Percentiles rank a stretch among this genome's conserved stretches.
Evolutionary conservation across 2,113 vertebrate genomes (phyloP).

Genomic region (Petromus typicus): DNA sequence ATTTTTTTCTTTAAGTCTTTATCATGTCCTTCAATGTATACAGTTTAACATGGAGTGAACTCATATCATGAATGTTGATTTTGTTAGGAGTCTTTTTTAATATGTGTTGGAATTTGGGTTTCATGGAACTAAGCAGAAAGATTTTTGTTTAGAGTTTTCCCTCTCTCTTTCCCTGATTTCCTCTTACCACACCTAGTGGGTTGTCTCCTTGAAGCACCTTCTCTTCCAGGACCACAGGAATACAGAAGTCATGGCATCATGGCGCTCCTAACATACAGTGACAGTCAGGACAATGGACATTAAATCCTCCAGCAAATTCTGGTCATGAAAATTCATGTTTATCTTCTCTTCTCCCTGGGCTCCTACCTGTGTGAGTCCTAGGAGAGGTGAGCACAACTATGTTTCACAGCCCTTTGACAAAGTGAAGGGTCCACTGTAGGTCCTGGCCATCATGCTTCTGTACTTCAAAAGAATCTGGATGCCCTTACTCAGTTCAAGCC

Average conservation of each 20-base stretch:
- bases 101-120: not conserved
- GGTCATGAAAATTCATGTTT: not conserved
- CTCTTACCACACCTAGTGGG: not conserved
- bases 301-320: not conserved
- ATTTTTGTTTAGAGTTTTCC: not conserved
- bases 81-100: not conserved
- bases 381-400: not conserved
- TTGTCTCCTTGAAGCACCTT: not conserved
- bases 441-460: not conserved
- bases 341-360: not conserved
- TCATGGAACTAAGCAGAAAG: not conserved
- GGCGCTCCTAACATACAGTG: not conserved
- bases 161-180: not conserved
- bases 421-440: too few species aligned
- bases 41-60: not conserved
- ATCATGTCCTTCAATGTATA: not conserved
- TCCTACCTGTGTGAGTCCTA: not conserved
- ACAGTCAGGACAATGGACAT: not conserved
- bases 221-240: not conserved
- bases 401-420: not conserved
- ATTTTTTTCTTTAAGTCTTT: not conserved
- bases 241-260: not conserved
- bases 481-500: not conserved
- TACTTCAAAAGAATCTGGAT: not conserved
- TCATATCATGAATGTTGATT: not conserved